A percentile compares a stretch with the other conserved stretches of the same genome.
Conservation (phyloP, 2,113 vertebrate species). For the Vulpes ferrilata region DNA sequence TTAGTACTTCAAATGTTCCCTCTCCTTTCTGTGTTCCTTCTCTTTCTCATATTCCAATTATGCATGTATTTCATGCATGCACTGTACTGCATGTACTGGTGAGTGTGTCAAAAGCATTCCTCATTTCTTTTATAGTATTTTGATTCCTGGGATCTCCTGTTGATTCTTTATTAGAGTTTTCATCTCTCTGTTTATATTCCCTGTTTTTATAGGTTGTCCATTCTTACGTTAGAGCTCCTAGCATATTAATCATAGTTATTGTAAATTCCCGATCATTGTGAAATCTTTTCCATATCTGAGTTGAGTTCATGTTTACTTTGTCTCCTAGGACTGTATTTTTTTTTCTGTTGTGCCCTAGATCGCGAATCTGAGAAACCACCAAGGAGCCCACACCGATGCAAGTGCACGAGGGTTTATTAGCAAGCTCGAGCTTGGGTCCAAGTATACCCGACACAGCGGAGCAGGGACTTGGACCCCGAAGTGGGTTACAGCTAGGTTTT, state of each 20-base stretch:
- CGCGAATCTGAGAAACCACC: too few species aligned
- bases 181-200: background rate
- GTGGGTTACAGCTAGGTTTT: too few species aligned
- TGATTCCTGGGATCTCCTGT: background rate
- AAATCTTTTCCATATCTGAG: background rate
- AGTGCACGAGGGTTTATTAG: too few species aligned
- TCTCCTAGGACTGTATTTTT: background rate
- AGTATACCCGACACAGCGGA: too few species aligned
- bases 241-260: background rate
- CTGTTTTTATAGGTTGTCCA: background rate
- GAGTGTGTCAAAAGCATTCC: background rate
- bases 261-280: background rate
- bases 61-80: background rate
- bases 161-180: background rate
- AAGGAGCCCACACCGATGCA: too few species aligned
- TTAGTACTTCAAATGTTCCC: background rate
- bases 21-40: background rate
- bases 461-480: too few species aligned
- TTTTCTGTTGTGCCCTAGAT: background rate
- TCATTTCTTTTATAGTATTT: background rate
- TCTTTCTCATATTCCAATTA: background rate
- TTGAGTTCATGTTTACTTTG: background rate
- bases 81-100: background rate
- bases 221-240: background rate
- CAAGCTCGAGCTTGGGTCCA: too few species aligned